Conservation (phyloP, 2,113 vertebrate genomes). For the Tiliqua scincoides region DNA sequence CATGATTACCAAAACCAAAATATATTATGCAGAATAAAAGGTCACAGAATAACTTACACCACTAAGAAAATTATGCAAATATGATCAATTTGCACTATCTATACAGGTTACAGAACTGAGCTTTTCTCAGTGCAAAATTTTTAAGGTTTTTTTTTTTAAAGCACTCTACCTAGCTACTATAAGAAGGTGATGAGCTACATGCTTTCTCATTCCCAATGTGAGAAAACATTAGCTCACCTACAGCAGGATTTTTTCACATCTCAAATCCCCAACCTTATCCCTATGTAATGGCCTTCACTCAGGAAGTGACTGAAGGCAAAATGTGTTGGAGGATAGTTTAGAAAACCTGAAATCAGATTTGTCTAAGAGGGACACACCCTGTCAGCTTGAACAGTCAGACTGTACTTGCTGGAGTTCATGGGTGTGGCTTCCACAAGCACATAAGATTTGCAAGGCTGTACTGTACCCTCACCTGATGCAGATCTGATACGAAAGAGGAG, state of each 20-base stretch:
- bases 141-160: neutral
- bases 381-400: neutral
- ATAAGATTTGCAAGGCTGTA: neutral
- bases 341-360: neutral
- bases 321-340: neutral
- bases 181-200: neutral
- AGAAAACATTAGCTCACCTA: neutral
- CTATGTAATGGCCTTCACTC: neutral
- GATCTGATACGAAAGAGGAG: neutral
- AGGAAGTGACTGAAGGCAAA: neutral
- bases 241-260: neutral
- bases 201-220: neutral
- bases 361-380: neutral
- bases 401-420: constrained; percentile 1
- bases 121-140: neutral
- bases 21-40: neutral
- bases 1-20: neutral
- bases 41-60: neutral
- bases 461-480: neutral
- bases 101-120: neutral
- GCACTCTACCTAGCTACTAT: neutral
- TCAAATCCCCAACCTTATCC: neutral
- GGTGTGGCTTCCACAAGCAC: neutral
- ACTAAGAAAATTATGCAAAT: neutral
- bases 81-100: neutral